Evolutionary conservation across 2,113 vertebrate species (phyloP), one percentile per base, ranked within the genome.

Genomic region (Strix uralensis): DNA sequence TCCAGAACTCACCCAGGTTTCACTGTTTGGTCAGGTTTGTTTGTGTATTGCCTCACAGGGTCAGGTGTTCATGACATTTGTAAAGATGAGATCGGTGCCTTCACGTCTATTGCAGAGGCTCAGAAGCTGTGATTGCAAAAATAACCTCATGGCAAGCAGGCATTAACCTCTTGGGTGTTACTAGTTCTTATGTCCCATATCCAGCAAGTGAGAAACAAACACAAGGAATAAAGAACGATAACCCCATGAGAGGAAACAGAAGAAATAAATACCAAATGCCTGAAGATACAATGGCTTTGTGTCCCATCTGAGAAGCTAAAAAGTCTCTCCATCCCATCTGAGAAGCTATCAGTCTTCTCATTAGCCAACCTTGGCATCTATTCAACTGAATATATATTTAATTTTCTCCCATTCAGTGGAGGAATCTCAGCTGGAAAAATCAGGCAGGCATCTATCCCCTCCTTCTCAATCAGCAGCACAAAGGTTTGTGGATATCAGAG

Each of bases 11-110:
- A 20, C 38, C 36, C 52, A 29, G 49, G 40, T 84, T 85, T 81
- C 72, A 44, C 22, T 81, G 46, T 89, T 93, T 93, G 91, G 38
- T 81, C 69, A 84, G 91, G 83, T 74, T 75, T 92, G 77, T 94
- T 94, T 95, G 83, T 54, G 51, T 51, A 74, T 94, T 95, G 83
- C 90, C 61, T 95, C 92, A 94, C 77, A 47, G 55, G 58, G 63
- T 81, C 75, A 65, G 88, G 82, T 86, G 55, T 62, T 88, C 0
- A 0, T 85, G 93, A 51, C 90, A 73, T 82, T 72, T 62, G 67
- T 55, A 27, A 73, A 84, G 80, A 44, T 52, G 92, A 61, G 49
- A 54, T 80, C 2, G 63, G 34, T 74, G 73, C 82, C 67, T 88
- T 81, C 42, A 14, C 0, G 0, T 61, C 54, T 92, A 11, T 86